Evolutionary conservation across 2,888 invertebrate species (phyloP).

Genomic region (Dicroscelio sp.): DNA sequence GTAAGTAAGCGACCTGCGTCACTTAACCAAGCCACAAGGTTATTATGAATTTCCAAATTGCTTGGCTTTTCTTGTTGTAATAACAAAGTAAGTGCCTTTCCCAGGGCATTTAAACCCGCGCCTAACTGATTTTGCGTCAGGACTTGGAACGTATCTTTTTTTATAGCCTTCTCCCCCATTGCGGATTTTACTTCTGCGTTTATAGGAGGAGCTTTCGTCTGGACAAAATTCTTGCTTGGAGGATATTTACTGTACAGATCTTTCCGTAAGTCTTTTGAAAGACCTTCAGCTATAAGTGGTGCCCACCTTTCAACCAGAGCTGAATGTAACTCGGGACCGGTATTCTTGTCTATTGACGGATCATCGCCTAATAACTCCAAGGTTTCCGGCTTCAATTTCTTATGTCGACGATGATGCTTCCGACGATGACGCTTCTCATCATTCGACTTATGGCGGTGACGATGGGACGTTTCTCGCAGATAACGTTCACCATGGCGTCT

Average conservation of each 20-base stretch:
- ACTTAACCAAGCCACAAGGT: not conserved
- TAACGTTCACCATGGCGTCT: no score
- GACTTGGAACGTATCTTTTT: not conserved
- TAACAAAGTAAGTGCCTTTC: not conserved
- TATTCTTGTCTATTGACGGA: not conserved
- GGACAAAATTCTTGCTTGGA: not conserved
- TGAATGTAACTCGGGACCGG: not conserved
- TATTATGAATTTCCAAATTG: not conserved
- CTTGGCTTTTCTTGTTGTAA: not conserved
- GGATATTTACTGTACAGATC: slow-evolving; percentile 3
- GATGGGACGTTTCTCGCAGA: no score
- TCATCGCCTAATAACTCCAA: not conserved
- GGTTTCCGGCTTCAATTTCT: no score
- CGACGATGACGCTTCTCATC: no score
- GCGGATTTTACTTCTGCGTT: slow-evolving; percentile 2
- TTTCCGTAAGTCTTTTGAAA: not conserved
- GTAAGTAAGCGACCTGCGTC: slow-evolving; percentile 2
- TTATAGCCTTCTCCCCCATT: not conserved
- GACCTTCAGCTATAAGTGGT: not conserved
- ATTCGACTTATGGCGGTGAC: no score
- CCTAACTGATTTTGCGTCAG: not conserved
- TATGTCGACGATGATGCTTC: no score
- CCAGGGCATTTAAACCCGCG: slow-evolving; percentile 4
- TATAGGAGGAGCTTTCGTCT: not conserved
- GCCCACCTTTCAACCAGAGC: not conserved